Percentiles rank a stretch among this genome's conserved stretches.
Conservation (phyloP, 1,140 invertebrate genomes). For the Neodiprion fabricii region DNA sequence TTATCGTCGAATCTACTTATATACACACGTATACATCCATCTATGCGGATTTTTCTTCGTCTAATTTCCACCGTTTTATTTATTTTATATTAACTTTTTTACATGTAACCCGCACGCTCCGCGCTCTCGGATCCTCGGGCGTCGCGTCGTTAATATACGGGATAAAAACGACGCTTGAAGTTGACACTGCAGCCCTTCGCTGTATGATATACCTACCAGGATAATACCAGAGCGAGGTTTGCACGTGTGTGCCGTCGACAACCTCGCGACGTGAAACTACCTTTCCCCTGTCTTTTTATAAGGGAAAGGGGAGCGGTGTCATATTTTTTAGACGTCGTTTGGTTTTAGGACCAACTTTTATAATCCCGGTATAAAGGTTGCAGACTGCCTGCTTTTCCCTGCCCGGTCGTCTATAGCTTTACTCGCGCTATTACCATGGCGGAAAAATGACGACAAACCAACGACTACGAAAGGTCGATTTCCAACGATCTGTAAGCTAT, state of each 20-base stretch:
- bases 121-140: not conserved
- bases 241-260: not conserved
- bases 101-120: not conserved
- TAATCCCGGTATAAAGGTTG: constrained; percentile 3
- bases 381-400: not conserved
- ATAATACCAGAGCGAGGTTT: not conserved
- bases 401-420: not conserved
- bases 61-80: too few relatives aligned
- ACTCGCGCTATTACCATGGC: not conserved
- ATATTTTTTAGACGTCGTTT: constrained; percentile 8
- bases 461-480: not conserved
- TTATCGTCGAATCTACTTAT: too few relatives aligned
- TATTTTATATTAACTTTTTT: too few relatives aligned
- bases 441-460: not conserved
- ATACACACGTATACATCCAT: too few relatives aligned
- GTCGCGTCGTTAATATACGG: not conserved
- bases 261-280: not conserved
- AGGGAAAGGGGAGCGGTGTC: not conserved
- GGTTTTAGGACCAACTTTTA: constrained; percentile 5
- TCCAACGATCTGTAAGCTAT: not conserved
- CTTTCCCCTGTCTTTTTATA: constrained; percentile 1
- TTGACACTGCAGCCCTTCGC: not conserved
- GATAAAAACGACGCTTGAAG: not conserved
- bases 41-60: too few relatives aligned
- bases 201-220: not conserved